Evolutionary conservation across 2,797 vertebrate genomes (phyloP).

Genomic region (Lacerta viridis): DNA sequence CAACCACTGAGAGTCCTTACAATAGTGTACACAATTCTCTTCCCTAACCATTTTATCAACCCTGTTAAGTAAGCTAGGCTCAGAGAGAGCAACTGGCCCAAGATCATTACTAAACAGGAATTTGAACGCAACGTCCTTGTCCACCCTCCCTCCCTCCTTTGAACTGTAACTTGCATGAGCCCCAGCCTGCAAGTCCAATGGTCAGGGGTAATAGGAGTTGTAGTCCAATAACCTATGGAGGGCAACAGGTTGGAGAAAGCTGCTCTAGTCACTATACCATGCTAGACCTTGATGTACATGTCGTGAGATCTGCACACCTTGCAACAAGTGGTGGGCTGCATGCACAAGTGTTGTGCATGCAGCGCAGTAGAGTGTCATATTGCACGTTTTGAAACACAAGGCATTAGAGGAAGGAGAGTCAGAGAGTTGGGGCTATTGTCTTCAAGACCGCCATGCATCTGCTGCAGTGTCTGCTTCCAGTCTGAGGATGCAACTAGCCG

Average conservation of each 20-base stretch:
- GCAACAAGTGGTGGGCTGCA: background rate
- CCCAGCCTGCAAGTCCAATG: background rate
- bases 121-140: background rate
- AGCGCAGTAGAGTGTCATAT: background rate
- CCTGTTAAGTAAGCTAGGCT: no score
- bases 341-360: background rate
- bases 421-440: background rate
- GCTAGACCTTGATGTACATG: background rate
- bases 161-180: background rate
- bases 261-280: background rate
- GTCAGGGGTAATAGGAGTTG: background rate
- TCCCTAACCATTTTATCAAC: background rate
- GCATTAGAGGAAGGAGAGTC: background rate
- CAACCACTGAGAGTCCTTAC: no score
- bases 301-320: background rate
- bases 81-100: background rate
- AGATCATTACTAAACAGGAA: background rate
- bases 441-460: background rate
- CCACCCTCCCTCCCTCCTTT: background rate
- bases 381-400: background rate
- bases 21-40: background rate
- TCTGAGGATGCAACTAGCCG: background rate
- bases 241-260: background rate
- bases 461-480: background rate
- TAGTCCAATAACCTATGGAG: background rate